phyloP scores from a whole-genome alignment of 2,113 vertebrate species.

The Alethe castanea region DNA sequence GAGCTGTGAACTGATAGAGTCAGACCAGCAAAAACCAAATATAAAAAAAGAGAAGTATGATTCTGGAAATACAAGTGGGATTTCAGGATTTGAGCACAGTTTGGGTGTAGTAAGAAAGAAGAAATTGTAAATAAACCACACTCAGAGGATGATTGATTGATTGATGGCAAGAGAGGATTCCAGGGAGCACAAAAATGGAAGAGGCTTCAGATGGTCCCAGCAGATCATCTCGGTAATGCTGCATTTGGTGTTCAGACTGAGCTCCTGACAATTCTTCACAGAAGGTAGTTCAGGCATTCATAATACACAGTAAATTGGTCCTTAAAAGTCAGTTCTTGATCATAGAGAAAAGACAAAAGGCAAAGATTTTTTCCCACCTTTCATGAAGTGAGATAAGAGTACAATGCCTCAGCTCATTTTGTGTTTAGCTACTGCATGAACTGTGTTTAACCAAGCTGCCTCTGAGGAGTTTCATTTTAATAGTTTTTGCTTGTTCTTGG shows the following conservation, averaged over 20 bases:
- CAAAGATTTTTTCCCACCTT: neutral
- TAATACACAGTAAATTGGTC: neutral
- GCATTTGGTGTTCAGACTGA: neutral
- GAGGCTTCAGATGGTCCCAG: neutral
- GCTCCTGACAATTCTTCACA: neutral
- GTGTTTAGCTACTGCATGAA: neutral
- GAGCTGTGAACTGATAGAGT: neutral
- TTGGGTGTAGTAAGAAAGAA: neutral
- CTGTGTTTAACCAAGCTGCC: neutral
- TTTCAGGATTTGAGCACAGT: neutral
- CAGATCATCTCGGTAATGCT: neutral
- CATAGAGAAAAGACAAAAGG: neutral
- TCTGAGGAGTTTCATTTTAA: neutral
- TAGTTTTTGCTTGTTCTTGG: neutral
- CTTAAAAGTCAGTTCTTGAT: neutral
- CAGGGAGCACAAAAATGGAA: neutral
- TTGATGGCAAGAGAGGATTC: neutral
- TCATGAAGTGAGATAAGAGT: neutral
- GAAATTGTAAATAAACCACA: neutral
- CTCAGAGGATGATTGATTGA: neutral
- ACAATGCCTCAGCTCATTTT: neutral
- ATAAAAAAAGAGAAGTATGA: neutral
- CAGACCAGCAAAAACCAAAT: neutral
- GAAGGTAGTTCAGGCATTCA: neutral
- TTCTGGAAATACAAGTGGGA: neutral